Conservation (phyloP, 2,888 invertebrate species). For the Incurvaria masculella region DNA sequence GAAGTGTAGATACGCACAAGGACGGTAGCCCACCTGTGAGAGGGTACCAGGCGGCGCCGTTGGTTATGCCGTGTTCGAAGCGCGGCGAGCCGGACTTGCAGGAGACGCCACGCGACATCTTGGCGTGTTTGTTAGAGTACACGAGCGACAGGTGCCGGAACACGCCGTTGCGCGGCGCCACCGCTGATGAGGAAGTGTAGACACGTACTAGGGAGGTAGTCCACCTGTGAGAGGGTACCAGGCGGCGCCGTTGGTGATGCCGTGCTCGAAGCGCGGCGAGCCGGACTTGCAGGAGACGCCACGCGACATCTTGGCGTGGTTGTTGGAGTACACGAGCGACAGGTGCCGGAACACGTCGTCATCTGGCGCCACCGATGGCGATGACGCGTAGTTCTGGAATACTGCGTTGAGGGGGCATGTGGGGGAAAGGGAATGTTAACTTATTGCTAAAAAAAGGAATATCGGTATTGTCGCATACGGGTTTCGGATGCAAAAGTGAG, state of each 20-base stretch:
- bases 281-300: constrained; percentile 80
- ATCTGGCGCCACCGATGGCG: constrained; percentile 84
- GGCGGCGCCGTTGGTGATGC: constrained; percentile 92
- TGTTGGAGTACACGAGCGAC: constrained; percentile 79
- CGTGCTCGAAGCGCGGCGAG: constrained; percentile 73
- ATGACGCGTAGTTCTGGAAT: constrained; percentile 80
- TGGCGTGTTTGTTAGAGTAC: constrained; percentile 85
- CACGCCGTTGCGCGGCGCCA: constrained; percentile 90
- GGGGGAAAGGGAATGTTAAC: too few relatives aligned
- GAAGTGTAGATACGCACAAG: too few relatives aligned
- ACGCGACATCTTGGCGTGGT: constrained; percentile 86
- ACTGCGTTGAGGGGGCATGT: constrained; percentile 69
- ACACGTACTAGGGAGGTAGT: too few relatives aligned
- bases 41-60: constrained; percentile 93
- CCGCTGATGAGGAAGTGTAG: constrained; percentile 74
- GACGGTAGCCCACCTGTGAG: too few relatives aligned
- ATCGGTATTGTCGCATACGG: too few relatives aligned
- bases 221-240: constrained; percentile 89
- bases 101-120: constrained; percentile 83
- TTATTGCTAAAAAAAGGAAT: too few relatives aligned
- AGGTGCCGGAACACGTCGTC: constrained; percentile 90
- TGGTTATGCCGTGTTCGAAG: constrained; percentile 88
- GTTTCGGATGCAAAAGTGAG: too few relatives aligned
- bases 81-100: constrained; percentile 72
- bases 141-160: constrained; percentile 81